These are phyloP conservation scores for Hesperophylax magnus DNA, from an alignment of 1,140 invertebrate species.

Conservation along the genomic window DNA sequence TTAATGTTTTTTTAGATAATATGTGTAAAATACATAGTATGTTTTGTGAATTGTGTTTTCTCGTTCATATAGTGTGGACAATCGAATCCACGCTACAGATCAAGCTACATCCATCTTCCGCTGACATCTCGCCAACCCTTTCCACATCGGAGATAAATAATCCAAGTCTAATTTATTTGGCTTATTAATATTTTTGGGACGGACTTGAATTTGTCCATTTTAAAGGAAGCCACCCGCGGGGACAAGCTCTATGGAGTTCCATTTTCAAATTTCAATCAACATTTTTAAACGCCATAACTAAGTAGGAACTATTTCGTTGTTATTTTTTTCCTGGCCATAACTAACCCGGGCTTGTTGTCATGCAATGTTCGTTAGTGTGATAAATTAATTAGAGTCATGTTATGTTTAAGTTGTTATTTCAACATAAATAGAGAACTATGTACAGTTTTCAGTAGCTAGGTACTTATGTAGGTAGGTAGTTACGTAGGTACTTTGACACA, in stretches of 20 bases:
- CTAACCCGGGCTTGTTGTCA: not conserved
- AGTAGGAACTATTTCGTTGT: not conserved
- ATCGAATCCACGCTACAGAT: not conserved
- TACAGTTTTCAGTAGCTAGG: too few species aligned
- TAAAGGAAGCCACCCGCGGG: slow-evolving; percentile 24
- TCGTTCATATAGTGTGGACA: not conserved
- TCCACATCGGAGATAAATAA: slow-evolving; percentile 28
- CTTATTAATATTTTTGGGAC: slow-evolving; percentile 36
- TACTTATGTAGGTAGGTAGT: too few species aligned
- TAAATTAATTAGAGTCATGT: not conserved
- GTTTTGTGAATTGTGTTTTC: too few species aligned
- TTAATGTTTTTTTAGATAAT: too few species aligned
- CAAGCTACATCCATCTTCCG: slow-evolving; percentile 7
- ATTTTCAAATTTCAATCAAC: slow-evolving; percentile 27
- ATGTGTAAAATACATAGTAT: too few species aligned
- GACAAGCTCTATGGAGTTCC: not conserved
- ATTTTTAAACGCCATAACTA: not conserved
- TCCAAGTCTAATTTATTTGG: slow-evolving; percentile 18
- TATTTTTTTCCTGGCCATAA: too few species aligned
- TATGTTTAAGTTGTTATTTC: too few species aligned
- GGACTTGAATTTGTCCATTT: slow-evolving; percentile 13
- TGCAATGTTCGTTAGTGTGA: slow-evolving; percentile 19
- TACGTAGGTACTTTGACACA: too few species aligned
- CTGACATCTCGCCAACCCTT: slow-evolving; percentile 29
- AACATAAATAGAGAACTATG: too few species aligned